Conservation (phyloP, 2,113 vertebrate species). For the Python bivittatus region DNA sequence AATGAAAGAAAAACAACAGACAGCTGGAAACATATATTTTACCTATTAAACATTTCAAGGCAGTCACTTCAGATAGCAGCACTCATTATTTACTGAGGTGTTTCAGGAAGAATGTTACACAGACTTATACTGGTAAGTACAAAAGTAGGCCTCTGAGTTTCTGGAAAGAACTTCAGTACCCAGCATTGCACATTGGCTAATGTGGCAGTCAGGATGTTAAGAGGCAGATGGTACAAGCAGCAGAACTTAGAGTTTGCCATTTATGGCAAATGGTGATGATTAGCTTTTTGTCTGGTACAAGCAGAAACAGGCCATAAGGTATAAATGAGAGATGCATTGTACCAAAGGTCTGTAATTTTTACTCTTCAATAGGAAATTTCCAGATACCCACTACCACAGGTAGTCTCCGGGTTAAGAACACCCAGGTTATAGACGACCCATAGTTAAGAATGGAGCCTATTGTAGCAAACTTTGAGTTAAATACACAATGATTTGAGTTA, state of each 20-base stretch:
- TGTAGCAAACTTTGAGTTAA: too few relatives aligned
- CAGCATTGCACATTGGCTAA: background rate
- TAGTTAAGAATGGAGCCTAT: too few relatives aligned
- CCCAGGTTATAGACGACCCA: too few relatives aligned
- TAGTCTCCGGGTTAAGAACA: too few relatives aligned
- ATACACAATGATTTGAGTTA: too few relatives aligned
- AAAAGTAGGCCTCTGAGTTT: background rate
- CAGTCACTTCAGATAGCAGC: background rate
- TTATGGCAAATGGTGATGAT: conserved; percentile 33
- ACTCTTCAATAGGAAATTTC: background rate
- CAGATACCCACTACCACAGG: background rate
- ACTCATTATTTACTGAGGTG: background rate
- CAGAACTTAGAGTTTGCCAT: conserved; percentile 3
- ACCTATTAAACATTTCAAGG: background rate
- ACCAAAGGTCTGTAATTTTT: background rate
- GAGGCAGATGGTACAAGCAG: background rate
- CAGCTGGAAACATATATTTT: background rate
- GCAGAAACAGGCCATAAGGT: conserved; percentile 5
- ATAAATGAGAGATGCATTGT: background rate
- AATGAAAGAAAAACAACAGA: background rate
- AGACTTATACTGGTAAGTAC: background rate
- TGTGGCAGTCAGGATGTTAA: background rate
- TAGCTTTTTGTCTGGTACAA: conserved; percentile 26
- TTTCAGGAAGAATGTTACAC: background rate
- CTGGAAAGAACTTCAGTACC: background rate